Evolutionary conservation across 2,888 invertebrate genomes (phyloP).

Genomic region (Synanthedon myopaeformis): DNA sequence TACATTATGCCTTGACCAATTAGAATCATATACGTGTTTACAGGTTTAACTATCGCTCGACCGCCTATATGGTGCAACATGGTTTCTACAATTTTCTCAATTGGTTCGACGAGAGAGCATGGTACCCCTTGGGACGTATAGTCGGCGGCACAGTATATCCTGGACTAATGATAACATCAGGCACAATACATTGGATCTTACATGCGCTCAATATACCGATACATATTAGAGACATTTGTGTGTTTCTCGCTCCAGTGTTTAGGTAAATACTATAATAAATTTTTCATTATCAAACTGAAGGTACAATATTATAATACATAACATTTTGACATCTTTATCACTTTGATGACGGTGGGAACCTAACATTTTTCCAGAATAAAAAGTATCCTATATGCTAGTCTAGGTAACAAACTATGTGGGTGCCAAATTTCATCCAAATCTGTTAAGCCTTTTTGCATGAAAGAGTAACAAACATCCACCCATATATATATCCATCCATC

Average conservation of each 20-base stretch:
- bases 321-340: no score
- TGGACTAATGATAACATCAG: slow-evolving; percentile 99
- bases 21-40: slow-evolving; percentile 24
- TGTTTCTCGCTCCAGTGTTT: slow-evolving; percentile 97
- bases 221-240: slow-evolving; percentile 98
- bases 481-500: no score
- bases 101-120: slow-evolving; percentile 99
- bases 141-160: slow-evolving; percentile 99
- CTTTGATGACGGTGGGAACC: no score
- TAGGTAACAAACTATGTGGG: no score
- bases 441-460: no score
- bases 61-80: slow-evolving; percentile 99
- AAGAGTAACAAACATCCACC: no score
- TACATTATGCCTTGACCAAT: slow-evolving; percentile 7
- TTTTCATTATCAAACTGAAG: no score
- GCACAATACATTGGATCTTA: slow-evolving; percentile 93
- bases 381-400: no score
- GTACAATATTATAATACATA: no score
- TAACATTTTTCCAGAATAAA: no score
- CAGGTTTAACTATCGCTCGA: slow-evolving; percentile 99
- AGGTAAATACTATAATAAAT: no score
- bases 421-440: no score
- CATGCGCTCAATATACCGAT: slow-evolving; percentile 95
- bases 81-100: slow-evolving; percentile 99
- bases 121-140: slow-evolving; percentile 98